phyloP scores from a whole-genome alignment of 2,113 vertebrate genomes.

The Charadrius vociferus region DNA sequence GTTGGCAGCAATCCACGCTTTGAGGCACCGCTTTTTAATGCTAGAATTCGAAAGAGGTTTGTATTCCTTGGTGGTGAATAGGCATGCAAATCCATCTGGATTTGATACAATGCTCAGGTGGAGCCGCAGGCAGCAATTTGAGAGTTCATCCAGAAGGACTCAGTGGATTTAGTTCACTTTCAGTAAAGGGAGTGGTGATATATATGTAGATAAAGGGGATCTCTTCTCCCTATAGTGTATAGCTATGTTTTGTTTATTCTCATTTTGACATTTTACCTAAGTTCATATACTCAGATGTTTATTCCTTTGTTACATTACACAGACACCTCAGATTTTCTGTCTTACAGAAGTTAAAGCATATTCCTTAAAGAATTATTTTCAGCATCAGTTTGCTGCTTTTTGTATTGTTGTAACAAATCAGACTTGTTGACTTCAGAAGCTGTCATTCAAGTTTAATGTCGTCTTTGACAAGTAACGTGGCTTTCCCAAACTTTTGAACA shows the following conservation, averaged over 20 bases:
- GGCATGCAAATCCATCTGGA: neutral
- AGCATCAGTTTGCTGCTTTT: neutral
- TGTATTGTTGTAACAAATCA: neutral
- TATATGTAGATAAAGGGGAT: neutral
- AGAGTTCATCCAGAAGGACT: neutral
- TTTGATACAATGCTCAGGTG: neutral
- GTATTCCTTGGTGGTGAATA: constrained; percentile 4
- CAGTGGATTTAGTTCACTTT: constrained; percentile 13
- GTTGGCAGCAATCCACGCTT: constrained; percentile 96
- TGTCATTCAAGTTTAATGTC: neutral
- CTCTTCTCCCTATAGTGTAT: neutral
- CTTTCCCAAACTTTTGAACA: neutral
- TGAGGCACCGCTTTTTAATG: constrained; percentile 95
- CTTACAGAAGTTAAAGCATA: neutral
- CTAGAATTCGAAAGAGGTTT: constrained; percentile 94
- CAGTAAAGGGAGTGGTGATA: neutral
- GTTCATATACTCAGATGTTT: neutral
- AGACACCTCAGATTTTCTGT: neutral
- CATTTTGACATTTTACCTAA: neutral
- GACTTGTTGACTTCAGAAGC: neutral
- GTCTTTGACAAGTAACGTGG: neutral
- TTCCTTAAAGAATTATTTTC: neutral
- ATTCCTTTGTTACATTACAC: neutral
- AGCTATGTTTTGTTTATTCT: neutral
- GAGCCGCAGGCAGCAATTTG: neutral